Percentiles rank a stretch among this genome's conserved stretches.
phyloP scores from a whole-genome alignment of 2,113 vertebrate genomes.

The Halichoeres trimaculatus region DNA sequence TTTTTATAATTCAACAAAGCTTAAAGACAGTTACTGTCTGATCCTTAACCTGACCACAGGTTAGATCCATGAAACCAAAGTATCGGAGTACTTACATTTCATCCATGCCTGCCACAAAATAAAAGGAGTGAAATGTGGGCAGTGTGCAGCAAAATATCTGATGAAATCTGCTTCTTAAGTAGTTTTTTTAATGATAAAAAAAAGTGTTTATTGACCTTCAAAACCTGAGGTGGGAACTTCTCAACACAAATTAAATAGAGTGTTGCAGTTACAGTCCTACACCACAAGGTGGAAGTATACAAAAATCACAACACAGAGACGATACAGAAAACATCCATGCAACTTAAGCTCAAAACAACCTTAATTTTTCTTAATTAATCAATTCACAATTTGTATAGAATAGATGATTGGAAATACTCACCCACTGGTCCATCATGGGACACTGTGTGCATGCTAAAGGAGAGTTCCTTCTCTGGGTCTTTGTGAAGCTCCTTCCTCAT shows the following conservation, averaged over 20 bases:
- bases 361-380: background rate
- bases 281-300: slow-evolving; percentile 46
- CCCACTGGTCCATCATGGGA: slow-evolving; percentile 96
- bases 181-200: too few species aligned
- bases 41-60: too few species aligned
- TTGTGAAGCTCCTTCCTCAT: slow-evolving; percentile 94
- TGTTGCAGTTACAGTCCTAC: slow-evolving; percentile 15
- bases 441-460: slow-evolving; percentile 97
- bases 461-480: slow-evolving; percentile 92
- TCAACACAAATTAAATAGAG: background rate
- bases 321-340: background rate
- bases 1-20: background rate
- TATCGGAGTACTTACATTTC: background rate
- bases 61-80: too few species aligned
- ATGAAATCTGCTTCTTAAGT: too few species aligned
- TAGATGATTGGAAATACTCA: slow-evolving; percentile 65
- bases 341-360: background rate
- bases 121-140: background rate
- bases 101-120: background rate
- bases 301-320: background rate
- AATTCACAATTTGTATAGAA: background rate
- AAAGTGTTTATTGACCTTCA: too few species aligned
- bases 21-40: background rate
- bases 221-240: too few species aligned
- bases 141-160: background rate